These are phyloP conservation scores for Sebastes steindachneri DNA, from an alignment of 2,797 vertebrate species.

Conservation along the genomic window DNA sequence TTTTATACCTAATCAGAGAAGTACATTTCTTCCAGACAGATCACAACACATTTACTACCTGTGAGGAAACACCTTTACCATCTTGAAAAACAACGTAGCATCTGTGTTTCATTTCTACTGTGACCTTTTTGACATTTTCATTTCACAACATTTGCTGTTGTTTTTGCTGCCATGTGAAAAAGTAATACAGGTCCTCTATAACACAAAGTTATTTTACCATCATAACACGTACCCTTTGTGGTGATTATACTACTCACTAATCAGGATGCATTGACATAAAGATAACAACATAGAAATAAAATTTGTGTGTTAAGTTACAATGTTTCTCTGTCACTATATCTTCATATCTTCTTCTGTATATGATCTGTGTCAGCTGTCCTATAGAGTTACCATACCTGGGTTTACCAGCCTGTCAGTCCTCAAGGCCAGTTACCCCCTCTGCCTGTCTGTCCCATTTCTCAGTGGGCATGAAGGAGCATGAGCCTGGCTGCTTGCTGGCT, in stretches of 20 bases:
- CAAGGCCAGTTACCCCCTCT: not conserved
- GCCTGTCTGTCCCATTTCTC: conserved; percentile 12
- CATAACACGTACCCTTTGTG: not conserved
- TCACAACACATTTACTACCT: not conserved
- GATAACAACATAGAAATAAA: not conserved
- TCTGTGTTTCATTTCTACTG: not conserved
- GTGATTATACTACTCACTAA: not conserved
- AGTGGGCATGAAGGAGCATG: conserved; percentile 30
- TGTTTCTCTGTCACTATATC: not conserved
- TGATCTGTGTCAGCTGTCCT: conserved; percentile 32
- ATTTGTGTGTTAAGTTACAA: not conserved
- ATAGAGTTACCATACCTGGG: conserved; percentile 19
- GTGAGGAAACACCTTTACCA: too few species aligned
- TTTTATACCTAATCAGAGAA: not conserved
- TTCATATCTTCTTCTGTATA: not conserved
- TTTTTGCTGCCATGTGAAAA: not conserved
- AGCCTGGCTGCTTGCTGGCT: conserved; percentile 3
- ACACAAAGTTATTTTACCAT: not conserved
- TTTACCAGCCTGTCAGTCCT: conserved; percentile 34
- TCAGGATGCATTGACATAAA: not conserved
- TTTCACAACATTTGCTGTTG: not conserved
- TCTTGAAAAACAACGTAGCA: not conserved
- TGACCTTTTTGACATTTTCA: not conserved
- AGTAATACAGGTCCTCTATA: not conserved
- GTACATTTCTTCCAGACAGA: not conserved